These are phyloP conservation scores for Acanthopleura granulata DNA, from an alignment of 2,888 invertebrate species.

Conservation along the genomic window DNA sequence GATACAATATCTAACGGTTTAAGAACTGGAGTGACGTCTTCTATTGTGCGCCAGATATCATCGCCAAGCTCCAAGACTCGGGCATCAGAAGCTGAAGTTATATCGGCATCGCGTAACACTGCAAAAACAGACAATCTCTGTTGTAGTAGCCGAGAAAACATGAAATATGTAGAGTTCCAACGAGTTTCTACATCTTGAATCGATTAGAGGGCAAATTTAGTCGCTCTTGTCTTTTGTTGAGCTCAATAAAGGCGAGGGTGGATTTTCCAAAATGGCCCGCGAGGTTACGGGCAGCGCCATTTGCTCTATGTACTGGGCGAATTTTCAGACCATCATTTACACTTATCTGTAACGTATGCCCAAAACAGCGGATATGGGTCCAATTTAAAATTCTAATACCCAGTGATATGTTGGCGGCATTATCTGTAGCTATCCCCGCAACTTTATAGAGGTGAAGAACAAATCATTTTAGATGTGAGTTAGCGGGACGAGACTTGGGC, in stretches of 20 bases:
- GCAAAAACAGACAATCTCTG: constrained; percentile 5
- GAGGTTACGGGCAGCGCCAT: neutral
- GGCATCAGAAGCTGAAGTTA: constrained; percentile 8
- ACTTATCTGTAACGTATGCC: too few species aligned
- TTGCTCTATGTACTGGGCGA: too few species aligned
- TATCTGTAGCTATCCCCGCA: too few species aligned
- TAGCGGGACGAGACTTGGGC: too few species aligned
- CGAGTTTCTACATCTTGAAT: neutral
- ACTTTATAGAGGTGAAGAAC: too few species aligned
- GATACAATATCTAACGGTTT: constrained; percentile 22
- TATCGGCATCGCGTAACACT: neutral
- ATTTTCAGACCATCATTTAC: too few species aligned
- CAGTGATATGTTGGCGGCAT: too few species aligned
- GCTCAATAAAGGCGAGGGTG: neutral
- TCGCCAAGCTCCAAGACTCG: constrained; percentile 20
- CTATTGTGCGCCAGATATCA: constrained; percentile 20
- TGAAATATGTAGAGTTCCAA: constrained; percentile 18
- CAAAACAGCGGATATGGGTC: too few species aligned
- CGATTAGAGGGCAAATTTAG: neutral
- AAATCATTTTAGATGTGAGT: too few species aligned
- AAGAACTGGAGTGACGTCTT: constrained; percentile 13
- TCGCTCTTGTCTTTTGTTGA: neutral
- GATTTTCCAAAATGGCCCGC: neutral
- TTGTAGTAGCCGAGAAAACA: neutral
- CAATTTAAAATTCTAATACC: too few species aligned